phyloP scores from a whole-genome alignment of 2,113 vertebrate genomes.

The Upupa epops region DNA sequence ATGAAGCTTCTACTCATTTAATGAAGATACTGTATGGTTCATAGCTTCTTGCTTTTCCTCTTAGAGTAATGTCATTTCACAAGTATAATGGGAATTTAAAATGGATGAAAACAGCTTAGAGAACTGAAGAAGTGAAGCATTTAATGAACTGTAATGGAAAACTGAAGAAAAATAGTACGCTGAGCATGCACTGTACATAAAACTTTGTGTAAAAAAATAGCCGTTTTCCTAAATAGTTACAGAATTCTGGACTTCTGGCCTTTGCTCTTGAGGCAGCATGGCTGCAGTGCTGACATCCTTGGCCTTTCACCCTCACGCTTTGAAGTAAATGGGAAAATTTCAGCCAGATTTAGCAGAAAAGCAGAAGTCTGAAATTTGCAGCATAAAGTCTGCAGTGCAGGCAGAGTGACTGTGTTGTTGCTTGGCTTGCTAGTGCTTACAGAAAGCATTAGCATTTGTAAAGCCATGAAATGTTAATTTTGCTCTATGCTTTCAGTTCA shows the following conservation, averaged over 20 bases:
- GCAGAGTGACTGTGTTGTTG: not conserved
- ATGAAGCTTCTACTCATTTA: constrained; percentile 16
- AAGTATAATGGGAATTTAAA: not conserved
- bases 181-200: not conserved
- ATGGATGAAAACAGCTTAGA: constrained; percentile 24
- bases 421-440: not conserved
- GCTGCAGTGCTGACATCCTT: not conserved
- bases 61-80: not conserved
- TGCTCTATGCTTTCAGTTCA: not conserved
- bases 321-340: not conserved
- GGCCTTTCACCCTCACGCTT: not conserved
- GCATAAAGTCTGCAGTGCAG: not conserved
- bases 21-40: not conserved
- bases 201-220: not conserved
- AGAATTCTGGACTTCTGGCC: not conserved
- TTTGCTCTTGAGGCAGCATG: not conserved
- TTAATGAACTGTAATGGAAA: constrained; percentile 45
- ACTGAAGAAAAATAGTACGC: constrained; percentile 47
- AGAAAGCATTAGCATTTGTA: not conserved
- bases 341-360: not conserved
- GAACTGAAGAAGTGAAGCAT: constrained; percentile 46
- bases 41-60: not conserved
- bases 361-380: not conserved
- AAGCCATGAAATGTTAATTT: not conserved
- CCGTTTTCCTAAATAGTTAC: constrained; percentile 22